Evolutionary conservation across 2,113 vertebrate species (phyloP).

Genomic region (Brachionichthys hirsutus): DNA sequence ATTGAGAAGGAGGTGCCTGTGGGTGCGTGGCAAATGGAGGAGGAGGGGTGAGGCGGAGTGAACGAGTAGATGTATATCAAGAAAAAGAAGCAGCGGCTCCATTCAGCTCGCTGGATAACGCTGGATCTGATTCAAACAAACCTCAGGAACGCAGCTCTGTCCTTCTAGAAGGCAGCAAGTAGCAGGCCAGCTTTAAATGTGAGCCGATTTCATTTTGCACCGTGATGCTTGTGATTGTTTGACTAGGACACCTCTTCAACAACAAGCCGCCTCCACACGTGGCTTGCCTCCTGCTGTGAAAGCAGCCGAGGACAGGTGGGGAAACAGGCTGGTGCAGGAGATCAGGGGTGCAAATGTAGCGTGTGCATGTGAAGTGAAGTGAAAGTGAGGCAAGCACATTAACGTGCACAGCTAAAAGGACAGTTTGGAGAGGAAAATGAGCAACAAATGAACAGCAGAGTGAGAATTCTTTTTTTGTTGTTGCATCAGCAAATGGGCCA

Average conservation of each 20-base stretch:
- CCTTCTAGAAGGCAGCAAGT: slow-evolving; percentile 16
- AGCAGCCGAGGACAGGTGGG: not conserved
- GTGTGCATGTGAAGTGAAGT: too few relatives aligned
- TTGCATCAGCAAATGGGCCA: not conserved
- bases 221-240: too few relatives aligned
- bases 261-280: too few relatives aligned
- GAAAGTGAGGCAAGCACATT: too few relatives aligned
- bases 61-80: slow-evolving; percentile 37
- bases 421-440: too few relatives aligned
- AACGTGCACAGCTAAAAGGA: too few relatives aligned
- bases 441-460: slow-evolving; percentile 1
- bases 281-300: not conserved
- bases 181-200: not conserved
- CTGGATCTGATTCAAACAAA: slow-evolving; percentile 33
- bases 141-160: not conserved
- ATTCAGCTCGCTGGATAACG: slow-evolving; percentile 18
- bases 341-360: too few relatives aligned
- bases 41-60: slow-evolving; percentile 49
- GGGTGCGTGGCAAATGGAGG: slow-evolving; percentile 2
- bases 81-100: not conserved
- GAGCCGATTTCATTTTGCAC: too few relatives aligned
- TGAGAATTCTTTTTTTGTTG: too few relatives aligned
- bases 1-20: slow-evolving; percentile 29
- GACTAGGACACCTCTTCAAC: too few relatives aligned
- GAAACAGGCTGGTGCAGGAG: too few relatives aligned